Evolutionary conservation across 2,113 vertebrate species (phyloP), one percentile per base, ranked within the genome.

Genomic region (Geococcyx californianus): DNA sequence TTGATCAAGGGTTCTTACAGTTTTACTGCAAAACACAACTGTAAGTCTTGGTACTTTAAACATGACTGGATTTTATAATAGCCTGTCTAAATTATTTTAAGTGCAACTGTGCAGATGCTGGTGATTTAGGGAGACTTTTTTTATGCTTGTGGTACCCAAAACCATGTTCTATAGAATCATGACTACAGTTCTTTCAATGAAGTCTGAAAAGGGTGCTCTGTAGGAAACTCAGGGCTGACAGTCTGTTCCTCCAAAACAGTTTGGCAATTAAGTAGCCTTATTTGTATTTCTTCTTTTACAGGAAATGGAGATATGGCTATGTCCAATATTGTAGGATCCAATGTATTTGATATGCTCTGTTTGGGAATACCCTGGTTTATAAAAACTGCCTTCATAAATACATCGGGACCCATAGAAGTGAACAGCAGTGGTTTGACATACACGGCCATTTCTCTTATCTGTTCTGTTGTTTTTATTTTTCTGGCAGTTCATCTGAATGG

Each of bases 271-370:
- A 69, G 56, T 42, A 49, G 70, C 85, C 56, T 90, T 73, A 63
- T 36, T 25, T 90, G 55, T 84, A 70, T 96, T 93, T 95, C 68
- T 96, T 96, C n/a, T 94, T 83, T 93, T 95, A 59, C 98, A 99
- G 99, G 99, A 82, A 99, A 99, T 97, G 99, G 98, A 31, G 99
- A 99, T 95, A 99, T 99, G 99, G 99, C 99, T 87, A 99, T 99
- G 99, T 99, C 99, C 84, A 99, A 99, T 97, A 99, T 99, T 24
- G 98, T 99, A 92, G 99, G 99, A 93, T 99, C 99, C 34, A 99
- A 99, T 4, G 99, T 99, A 24, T 99, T 99, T 81, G 99, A 99
- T 95, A 98, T 99, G 98, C 97, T 99, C 54, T 99, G 99, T 92
- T 98, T 99, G 84, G 99, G 99, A 49, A 95, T 99, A 87, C 99